Conservation (phyloP, 2,113 vertebrate species). For the Nicator chloris region DNA sequence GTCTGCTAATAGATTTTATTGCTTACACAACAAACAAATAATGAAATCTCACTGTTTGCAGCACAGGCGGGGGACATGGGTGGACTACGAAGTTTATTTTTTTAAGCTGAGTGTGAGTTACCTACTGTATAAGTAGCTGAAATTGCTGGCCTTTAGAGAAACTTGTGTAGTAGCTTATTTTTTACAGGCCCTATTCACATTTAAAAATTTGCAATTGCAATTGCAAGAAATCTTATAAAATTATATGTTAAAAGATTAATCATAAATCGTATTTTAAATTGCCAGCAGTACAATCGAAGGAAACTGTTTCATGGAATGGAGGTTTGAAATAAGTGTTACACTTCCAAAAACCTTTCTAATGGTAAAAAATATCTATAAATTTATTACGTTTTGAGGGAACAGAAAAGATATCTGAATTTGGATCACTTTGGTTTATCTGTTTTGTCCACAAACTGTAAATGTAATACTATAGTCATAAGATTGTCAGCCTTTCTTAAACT, state of each 20-base stretch:
- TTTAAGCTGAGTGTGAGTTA: neutral
- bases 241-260: neutral
- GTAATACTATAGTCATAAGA: neutral
- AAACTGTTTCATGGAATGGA: neutral
- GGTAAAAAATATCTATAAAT: neutral
- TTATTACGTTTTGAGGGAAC: neutral
- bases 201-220: neutral
- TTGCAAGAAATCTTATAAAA: neutral
- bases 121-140: neutral
- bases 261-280: neutral
- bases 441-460: neutral
- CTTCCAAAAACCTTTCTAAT: neutral
- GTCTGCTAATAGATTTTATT: neutral
- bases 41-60: neutral
- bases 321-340: neutral
- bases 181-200: neutral
- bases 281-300: neutral
- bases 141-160: neutral
- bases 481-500: neutral
- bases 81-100: neutral
- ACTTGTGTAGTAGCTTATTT: neutral
- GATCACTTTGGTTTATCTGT: neutral
- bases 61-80: fast-evolving
- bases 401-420: neutral
- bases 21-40: neutral